Conservation (phyloP, 2,113 vertebrate genomes). For the Strigops habroptila region DNA sequence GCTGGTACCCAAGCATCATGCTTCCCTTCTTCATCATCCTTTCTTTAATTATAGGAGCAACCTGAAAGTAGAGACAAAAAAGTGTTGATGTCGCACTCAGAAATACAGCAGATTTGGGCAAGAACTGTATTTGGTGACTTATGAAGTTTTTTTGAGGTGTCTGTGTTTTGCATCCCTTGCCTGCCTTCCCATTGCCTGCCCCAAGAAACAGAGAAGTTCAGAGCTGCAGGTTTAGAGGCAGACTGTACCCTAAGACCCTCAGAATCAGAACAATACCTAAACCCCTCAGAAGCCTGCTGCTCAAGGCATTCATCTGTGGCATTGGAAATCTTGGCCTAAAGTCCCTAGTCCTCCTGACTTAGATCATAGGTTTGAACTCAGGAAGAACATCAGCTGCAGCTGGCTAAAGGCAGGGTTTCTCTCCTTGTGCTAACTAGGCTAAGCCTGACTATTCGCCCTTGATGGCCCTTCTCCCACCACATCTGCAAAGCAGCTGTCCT, state of each 20-base stretch:
- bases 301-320: neutral
- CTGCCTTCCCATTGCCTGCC: neutral
- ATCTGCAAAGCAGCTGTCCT: neutral
- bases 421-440: neutral
- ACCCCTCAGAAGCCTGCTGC: neutral
- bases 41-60: slow-evolving; percentile 85
- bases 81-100: neutral
- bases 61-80: slow-evolving; percentile 62
- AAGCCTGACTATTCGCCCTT: neutral
- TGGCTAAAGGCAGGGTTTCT: neutral
- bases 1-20: slow-evolving; percentile 86
- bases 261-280: neutral
- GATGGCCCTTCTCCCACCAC: neutral
- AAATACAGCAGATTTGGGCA: neutral
- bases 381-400: neutral
- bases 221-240: neutral
- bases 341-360: neutral
- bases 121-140: neutral
- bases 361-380: neutral
- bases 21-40: slow-evolving; percentile 85
- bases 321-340: neutral
- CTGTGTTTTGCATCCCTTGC: neutral
- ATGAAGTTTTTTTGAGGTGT: neutral
- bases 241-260: neutral
- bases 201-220: neutral